Evolutionary conservation across 2,797 vertebrate species (phyloP).

Genomic region (Diglossa cyanea): DNA sequence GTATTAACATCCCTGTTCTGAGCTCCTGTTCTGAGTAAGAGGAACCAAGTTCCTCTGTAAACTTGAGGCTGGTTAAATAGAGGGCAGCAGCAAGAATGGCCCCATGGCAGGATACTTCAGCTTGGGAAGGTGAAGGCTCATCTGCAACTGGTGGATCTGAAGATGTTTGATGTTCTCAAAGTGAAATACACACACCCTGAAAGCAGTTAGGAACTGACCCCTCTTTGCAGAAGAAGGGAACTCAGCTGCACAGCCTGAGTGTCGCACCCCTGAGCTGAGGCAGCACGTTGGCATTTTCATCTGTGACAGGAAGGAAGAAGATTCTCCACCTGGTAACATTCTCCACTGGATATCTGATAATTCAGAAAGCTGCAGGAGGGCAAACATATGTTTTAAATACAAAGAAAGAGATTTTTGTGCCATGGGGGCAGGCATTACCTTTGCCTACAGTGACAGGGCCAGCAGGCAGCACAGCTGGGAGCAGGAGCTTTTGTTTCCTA

Average conservation of each 20-base stretch:
- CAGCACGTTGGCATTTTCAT: rapidly evolving
- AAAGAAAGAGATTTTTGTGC: not conserved
- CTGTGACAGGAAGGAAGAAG: not conserved
- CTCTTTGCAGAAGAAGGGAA: not conserved
- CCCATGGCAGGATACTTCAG: rapidly evolving
- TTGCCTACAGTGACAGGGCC: not conserved
- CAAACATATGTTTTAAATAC: not conserved
- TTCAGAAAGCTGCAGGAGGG: not conserved
- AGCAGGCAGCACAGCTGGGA: not conserved
- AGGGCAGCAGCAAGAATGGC: not conserved
- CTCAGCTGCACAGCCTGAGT: rapidly evolving
- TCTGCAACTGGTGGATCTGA: not conserved
- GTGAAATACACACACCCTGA: not conserved
- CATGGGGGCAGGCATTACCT: rapidly evolving
- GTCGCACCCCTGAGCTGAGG: rapidly evolving
- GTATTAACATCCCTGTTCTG: not conserved
- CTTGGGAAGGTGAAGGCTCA: not conserved
- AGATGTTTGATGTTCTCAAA: not conserved
- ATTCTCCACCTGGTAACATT: not conserved
- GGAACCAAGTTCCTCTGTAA: not conserved
- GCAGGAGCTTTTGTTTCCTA: not conserved
- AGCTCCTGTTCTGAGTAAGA: not conserved
- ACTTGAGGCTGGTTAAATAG: not conserved
- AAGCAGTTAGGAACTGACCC: not conserved
- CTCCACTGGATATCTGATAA: not conserved